Conservation (phyloP, 2,888 invertebrate genomes). For the Hypselothyrea guttata region DNA sequence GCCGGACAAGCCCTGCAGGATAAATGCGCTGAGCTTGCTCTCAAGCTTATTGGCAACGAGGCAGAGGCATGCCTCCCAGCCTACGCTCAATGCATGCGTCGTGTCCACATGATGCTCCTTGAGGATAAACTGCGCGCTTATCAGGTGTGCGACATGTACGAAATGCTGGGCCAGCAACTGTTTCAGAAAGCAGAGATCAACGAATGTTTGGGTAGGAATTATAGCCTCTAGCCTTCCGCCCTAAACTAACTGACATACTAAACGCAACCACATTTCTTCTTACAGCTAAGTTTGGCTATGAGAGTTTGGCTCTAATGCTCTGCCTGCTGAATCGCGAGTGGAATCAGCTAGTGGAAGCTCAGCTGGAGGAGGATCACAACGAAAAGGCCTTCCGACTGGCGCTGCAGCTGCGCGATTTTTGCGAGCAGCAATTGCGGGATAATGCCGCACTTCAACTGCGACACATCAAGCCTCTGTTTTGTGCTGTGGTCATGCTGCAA, state of each 20-base stretch:
- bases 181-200: constrained; percentile 12
- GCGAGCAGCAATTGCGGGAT: constrained; percentile 25
- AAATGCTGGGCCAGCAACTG: constrained; percentile 28
- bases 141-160: constrained; percentile 37
- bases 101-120: constrained; percentile 35
- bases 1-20: constrained; percentile 25
- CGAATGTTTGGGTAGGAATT: constrained; percentile 32
- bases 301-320: constrained; percentile 55
- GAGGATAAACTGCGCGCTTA: constrained; percentile 29
- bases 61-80: constrained; percentile 18
- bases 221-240: no score
- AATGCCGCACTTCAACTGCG: constrained; percentile 12
- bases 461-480: constrained; percentile 37
- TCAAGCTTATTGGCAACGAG: constrained; percentile 1
- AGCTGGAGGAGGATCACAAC: constrained; percentile 4
- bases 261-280: not conserved
- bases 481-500: constrained; percentile 37
- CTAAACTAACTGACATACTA: no score
- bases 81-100: constrained; percentile 30
- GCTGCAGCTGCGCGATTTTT: constrained; percentile 26
- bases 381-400: constrained; percentile 16
- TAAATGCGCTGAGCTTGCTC: constrained; percentile 10
- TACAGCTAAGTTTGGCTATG: constrained; percentile 47
- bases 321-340: constrained; percentile 15
- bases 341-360: constrained; percentile 1